phyloP scores from a whole-genome alignment of 2,113 vertebrate genomes.

The Saccopteryx leptura region DNA sequence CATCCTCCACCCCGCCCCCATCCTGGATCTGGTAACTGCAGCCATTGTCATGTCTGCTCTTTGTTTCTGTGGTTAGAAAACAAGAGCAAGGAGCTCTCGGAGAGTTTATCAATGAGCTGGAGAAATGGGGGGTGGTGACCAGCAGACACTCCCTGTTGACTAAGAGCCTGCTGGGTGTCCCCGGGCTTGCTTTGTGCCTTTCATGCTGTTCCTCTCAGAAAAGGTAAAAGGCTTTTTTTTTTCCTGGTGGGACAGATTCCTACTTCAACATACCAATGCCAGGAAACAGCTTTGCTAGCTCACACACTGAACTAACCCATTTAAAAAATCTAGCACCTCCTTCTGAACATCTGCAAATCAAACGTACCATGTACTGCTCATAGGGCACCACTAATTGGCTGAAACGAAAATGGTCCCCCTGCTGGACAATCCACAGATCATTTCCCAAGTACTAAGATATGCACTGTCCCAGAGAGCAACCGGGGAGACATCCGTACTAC shows the following conservation, averaged over 20 bases:
- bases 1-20: rapidly evolving
- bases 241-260: background rate
- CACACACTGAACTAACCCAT: background rate
- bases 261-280: background rate
- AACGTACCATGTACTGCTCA: background rate
- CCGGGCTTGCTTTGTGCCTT: background rate
- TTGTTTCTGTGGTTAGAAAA: background rate
- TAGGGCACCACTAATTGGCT: background rate
- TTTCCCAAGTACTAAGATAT: background rate
- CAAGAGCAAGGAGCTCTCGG: background rate
- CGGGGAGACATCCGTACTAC: too few relatives aligned
- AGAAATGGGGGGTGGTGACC: background rate
- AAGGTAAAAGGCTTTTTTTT: background rate
- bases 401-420: background rate
- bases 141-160: background rate
- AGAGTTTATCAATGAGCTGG: background rate
- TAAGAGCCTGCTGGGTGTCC: background rate
- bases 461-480: background rate
- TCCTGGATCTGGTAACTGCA: background rate
- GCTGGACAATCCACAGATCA: background rate
- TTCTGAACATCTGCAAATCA: background rate
- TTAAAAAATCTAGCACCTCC: background rate
- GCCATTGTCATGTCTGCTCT: background rate
- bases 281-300: background rate
- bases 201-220: background rate